Percentiles rank a stretch among this genome's conserved stretches.
phyloP scores from a whole-genome alignment of 2,113 vertebrate species.

The Mesitornis unicolor region DNA sequence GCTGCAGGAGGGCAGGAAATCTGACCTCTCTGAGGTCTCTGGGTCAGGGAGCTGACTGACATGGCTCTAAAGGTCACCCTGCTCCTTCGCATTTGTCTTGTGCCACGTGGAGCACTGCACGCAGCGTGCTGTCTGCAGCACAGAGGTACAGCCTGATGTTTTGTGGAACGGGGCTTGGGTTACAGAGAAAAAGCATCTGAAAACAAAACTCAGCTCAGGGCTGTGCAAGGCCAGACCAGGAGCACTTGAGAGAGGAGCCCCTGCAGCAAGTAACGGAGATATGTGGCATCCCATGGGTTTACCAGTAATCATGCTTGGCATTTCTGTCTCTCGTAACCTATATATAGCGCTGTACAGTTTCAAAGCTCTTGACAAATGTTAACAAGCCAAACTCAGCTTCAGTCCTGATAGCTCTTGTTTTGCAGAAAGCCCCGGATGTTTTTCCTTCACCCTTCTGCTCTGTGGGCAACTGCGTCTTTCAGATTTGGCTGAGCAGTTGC shows the following conservation, averaged over 20 bases:
- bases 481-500: not conserved
- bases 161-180: conserved; percentile 24
- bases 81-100: conserved; percentile 49
- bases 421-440: not conserved
- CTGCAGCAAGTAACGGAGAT: conserved; percentile 21
- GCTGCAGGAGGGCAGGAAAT: not conserved
- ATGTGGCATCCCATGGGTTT: not conserved
- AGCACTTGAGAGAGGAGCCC: conserved; percentile 17
- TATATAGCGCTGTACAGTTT: not conserved
- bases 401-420: not conserved
- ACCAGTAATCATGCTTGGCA: not conserved
- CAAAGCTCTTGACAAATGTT: conserved; percentile 13
- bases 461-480: not conserved
- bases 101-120: not conserved
- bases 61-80: conserved; percentile 69
- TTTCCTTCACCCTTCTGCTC: not conserved
- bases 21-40: conserved; percentile 39
- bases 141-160: conserved; percentile 59
- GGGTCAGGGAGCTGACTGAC: conserved; percentile 67
- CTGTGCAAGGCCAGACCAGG: not conserved
- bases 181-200: not conserved
- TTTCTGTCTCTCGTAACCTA: not conserved
- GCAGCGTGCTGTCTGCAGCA: not conserved
- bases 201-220: conserved; percentile 17
- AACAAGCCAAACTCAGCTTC: not conserved